A percentile compares a stretch with the other conserved stretches of the same genome.
phyloP scores from a whole-genome alignment of 2,888 invertebrate genomes.

The Tanytarsus gracilentus region DNA sequence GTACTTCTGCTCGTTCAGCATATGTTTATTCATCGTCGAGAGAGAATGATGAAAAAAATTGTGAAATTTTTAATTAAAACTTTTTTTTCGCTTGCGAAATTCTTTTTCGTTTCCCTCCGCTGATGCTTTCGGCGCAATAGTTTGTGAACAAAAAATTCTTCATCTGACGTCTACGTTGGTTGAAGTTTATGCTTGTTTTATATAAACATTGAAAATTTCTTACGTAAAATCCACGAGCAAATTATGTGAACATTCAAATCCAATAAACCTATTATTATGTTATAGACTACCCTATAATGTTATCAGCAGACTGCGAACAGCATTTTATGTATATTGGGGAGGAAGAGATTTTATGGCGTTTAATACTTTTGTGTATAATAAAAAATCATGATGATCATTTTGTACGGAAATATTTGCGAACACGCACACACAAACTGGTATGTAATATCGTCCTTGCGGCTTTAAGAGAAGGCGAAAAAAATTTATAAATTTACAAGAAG shows the following conservation, averaged over 20 bases:
- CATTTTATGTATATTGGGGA: slow-evolving; percentile 1
- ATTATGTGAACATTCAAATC: slow-evolving; percentile 14
- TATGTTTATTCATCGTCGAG: neutral
- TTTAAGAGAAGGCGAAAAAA: too few relatives aligned
- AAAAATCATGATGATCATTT: slow-evolving; percentile 1
- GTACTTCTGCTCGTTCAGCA: too few relatives aligned
- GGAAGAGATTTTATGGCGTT: slow-evolving; percentile 14
- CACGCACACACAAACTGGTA: too few relatives aligned
- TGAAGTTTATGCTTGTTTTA: too few relatives aligned
- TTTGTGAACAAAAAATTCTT: too few relatives aligned
- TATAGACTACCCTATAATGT: slow-evolving; percentile 7
- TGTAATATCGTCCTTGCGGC: too few relatives aligned
- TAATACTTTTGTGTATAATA: slow-evolving; percentile 4
- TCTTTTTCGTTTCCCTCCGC: neutral
- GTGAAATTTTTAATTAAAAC: slow-evolving; percentile 7
- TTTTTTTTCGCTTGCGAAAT: neutral
- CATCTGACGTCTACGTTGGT: too few relatives aligned
- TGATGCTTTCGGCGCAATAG: too few relatives aligned
- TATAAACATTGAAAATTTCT: neutral
- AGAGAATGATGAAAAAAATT: neutral
- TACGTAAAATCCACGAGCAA: neutral
- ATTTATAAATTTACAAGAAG: too few relatives aligned
- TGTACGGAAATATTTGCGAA: too few relatives aligned
- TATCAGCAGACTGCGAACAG: slow-evolving; percentile 7
- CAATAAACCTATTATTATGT: slow-evolving; percentile 17